Conservation (phyloP, 2,113 vertebrate species). For the Centropristis striata region DNA sequence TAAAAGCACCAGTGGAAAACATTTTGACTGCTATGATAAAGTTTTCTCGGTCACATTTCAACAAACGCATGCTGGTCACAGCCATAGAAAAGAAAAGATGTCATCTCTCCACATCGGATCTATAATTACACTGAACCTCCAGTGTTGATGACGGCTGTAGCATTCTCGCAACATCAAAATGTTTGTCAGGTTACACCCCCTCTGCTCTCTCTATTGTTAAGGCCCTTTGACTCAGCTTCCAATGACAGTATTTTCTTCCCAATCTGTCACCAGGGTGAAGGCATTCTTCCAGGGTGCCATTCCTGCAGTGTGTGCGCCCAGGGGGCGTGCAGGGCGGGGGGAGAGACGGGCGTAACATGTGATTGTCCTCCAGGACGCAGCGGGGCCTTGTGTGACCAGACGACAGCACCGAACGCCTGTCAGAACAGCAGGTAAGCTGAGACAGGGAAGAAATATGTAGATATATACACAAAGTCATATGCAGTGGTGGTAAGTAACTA, state of each 20-base stretch:
- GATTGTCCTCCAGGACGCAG: slow-evolving; percentile 92
- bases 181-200: neutral
- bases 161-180: neutral
- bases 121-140: neutral
- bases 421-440: slow-evolving; percentile 88
- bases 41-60: neutral
- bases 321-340: slow-evolving; percentile 91
- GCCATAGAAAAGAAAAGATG: neutral
- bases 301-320: slow-evolving; percentile 95
- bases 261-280: slow-evolving; percentile 54
- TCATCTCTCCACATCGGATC: neutral
- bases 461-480: neutral
- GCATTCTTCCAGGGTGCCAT: slow-evolving; percentile 93
- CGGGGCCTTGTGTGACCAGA: slow-evolving; percentile 92
- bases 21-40: neutral
- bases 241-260: neutral
- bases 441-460: neutral
- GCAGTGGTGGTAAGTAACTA: no score
- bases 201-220: no score
- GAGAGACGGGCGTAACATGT: slow-evolving; percentile 92
- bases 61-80: neutral
- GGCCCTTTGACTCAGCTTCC: neutral
- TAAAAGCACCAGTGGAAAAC: neutral
- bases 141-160: neutral
- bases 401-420: slow-evolving; percentile 85